These are phyloP conservation scores for Acromyrmex charruanus DNA, from an alignment of 1,140 invertebrate species.

Conservation along the genomic window DNA sequence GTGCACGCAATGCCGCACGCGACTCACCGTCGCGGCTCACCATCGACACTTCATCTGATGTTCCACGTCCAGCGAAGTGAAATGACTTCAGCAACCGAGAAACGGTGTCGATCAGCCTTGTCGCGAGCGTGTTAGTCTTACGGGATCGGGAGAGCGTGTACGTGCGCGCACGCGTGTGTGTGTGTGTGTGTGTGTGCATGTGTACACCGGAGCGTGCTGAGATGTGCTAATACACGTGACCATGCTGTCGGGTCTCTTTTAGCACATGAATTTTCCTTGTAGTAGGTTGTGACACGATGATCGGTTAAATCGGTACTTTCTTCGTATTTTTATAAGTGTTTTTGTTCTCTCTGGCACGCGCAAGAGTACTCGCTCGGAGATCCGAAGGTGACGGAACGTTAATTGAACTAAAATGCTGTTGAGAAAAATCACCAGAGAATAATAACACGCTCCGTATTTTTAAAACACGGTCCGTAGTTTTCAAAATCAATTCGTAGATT, in stretches of 20 bases:
- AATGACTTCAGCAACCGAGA: constrained; percentile 49
- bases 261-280: constrained; percentile 25
- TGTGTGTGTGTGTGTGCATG: background rate
- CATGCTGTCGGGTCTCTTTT: constrained; percentile 12
- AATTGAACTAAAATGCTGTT: background rate
- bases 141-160: background rate
- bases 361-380: background rate
- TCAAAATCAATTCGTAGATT: background rate
- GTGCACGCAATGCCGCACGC: constrained; percentile 56
- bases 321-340: background rate
- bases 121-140: constrained; percentile 8
- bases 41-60: constrained; percentile 52
- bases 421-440: background rate
- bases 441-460: background rate
- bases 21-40: constrained; percentile 15
- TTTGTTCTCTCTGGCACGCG: background rate
- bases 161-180: background rate
- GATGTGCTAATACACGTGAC: constrained; percentile 7
- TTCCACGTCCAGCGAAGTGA: constrained; percentile 51
- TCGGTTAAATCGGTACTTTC: background rate
- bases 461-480: background rate
- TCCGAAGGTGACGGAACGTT: background rate
- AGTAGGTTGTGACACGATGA: background rate
- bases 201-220: background rate
- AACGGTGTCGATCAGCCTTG: constrained; percentile 22